Percentiles rank a stretch among this genome's conserved stretches.
Conservation (phyloP, 2,113 vertebrate species). For the Brachionichthys hirsutus region DNA sequence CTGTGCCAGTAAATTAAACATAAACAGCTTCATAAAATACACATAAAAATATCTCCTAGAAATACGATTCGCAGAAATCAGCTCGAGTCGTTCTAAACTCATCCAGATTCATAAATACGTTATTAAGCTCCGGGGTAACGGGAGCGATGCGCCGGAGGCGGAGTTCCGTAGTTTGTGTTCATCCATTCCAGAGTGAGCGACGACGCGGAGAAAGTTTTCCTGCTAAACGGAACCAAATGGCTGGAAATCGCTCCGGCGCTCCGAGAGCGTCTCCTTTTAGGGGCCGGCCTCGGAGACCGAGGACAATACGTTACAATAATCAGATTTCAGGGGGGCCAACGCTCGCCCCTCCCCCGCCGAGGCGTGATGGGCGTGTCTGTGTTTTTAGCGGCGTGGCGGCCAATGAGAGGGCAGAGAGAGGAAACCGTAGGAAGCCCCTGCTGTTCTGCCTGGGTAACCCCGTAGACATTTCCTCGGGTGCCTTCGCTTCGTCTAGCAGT, state of each 20-base stretch:
- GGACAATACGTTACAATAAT: slow-evolving; percentile 79
- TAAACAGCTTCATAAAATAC: slow-evolving; percentile 35
- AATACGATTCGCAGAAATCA: slow-evolving; percentile 5
- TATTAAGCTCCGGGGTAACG: slow-evolving; percentile 3
- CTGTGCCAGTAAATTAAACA: slow-evolving; percentile 13
- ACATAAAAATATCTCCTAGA: slow-evolving; percentile 15
- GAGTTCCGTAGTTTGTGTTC: slow-evolving; percentile 53
- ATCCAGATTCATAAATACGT: slow-evolving; percentile 4
- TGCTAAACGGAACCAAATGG: slow-evolving; percentile 65
- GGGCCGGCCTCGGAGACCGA: slow-evolving; percentile 70
- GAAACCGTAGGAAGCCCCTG: too few relatives aligned
- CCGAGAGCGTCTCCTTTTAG: slow-evolving; percentile 59
- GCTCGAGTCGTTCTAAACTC: background rate
- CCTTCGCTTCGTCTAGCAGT: too few relatives aligned
- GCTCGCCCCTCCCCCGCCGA: slow-evolving; percentile 41
- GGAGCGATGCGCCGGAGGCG: background rate
- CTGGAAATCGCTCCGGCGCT: slow-evolving; percentile 61
- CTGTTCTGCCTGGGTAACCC: too few relatives aligned
- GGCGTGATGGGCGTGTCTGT: slow-evolving; percentile 50
- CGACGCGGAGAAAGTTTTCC: slow-evolving; percentile 54
- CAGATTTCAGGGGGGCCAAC: slow-evolving; percentile 78
- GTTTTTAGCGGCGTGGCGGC: slow-evolving; percentile 44
- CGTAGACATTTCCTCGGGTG: too few relatives aligned
- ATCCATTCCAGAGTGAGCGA: slow-evolving; percentile 49
- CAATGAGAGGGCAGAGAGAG: slow-evolving; percentile 28